These are phyloP conservation scores for Spilogale gracilis DNA, from an alignment of 2,113 vertebrate species.

Conservation along the genomic window DNA sequence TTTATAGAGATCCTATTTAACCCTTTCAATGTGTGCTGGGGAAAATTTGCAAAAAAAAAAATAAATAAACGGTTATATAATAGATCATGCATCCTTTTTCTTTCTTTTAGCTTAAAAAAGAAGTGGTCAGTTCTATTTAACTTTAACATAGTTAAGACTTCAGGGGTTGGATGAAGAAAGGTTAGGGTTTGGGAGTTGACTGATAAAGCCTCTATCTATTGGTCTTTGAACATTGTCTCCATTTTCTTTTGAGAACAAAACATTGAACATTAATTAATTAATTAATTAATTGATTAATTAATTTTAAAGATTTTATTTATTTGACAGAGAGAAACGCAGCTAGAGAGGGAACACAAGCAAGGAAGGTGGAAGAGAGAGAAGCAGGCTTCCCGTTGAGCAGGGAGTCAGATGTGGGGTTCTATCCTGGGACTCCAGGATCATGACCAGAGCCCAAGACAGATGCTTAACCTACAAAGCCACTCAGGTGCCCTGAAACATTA, in stretches of 20 bases:
- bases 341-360: no score
- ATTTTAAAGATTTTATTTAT: no score
- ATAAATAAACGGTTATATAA: not conserved
- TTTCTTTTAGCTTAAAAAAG: conserved; percentile 1
- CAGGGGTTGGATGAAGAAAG: not conserved
- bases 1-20: conserved; percentile 16
- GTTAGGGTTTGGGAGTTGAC: not conserved
- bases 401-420: no score
- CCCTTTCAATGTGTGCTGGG: not conserved
- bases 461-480: no score
- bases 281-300: no score
- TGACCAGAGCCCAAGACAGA: no score
- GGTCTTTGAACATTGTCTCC: not conserved
- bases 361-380: no score
- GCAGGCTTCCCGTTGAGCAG: no score
- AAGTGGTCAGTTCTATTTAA: not conserved
- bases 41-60: not conserved
- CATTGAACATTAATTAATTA: no score
- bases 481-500: not conserved
- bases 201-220: not conserved
- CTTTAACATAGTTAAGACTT: not conserved
- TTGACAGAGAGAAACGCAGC: no score
- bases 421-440: no score
- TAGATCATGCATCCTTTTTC: not conserved
- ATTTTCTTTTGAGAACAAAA: conserved; percentile 46